These are phyloP conservation scores for Caracal caracal DNA, from an alignment of 2,113 vertebrate species.

Conservation along the genomic window DNA sequence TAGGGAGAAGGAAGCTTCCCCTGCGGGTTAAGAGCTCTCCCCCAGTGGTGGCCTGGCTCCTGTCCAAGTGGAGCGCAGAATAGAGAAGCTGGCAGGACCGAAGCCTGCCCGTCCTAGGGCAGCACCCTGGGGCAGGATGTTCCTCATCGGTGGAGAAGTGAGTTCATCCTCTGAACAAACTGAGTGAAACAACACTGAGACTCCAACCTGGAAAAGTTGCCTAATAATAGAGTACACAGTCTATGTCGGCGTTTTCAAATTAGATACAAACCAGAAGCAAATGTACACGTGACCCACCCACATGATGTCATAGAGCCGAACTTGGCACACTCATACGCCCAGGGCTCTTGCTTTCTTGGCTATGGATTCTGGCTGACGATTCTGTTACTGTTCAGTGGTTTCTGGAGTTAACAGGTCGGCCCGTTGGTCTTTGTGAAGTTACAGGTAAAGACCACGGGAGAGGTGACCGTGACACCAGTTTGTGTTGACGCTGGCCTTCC, in stretches of 20 bases:
- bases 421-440: background rate
- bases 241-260: background rate
- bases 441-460: background rate
- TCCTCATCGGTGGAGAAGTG: background rate
- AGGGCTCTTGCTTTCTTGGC: background rate
- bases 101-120: background rate
- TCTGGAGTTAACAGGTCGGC: slow-evolving; percentile 7
- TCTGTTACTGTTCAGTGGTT: background rate
- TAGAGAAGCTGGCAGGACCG: background rate
- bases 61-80: background rate
- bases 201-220: background rate
- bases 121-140: background rate
- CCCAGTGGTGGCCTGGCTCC: background rate
- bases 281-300: background rate
- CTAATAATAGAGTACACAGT: background rate
- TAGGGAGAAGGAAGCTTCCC: background rate
- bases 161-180: background rate
- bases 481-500: background rate
- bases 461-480: background rate
- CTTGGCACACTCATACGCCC: background rate
- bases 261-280: slow-evolving; percentile 56
- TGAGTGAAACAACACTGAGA: background rate
- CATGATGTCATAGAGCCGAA: background rate
- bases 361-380: background rate
- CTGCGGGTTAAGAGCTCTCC: background rate